Conservation (phyloP, 2,113 vertebrate species). For the Saimiri boliviensis region DNA sequence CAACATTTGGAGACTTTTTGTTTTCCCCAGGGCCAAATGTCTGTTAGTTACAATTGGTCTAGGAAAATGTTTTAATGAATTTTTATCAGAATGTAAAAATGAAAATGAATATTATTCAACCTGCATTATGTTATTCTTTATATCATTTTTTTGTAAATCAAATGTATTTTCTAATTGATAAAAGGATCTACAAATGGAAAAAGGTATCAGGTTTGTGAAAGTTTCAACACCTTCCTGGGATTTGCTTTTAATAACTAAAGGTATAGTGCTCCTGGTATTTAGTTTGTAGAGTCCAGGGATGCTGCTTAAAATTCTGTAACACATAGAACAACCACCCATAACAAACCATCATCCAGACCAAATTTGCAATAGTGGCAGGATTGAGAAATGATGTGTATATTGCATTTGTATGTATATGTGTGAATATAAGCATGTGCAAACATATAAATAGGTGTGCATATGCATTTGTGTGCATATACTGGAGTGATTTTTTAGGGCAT, state of each 20-base stretch:
- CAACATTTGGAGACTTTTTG: not conserved
- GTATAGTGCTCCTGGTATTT: not conserved
- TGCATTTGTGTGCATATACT: not conserved
- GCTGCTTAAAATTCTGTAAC: not conserved
- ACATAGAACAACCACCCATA: not conserved
- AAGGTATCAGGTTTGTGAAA: not conserved
- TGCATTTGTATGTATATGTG: not conserved
- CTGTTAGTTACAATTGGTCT: not conserved
- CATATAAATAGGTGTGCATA: not conserved
- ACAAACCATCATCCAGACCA: not conserved
- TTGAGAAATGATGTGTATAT: not conserved
- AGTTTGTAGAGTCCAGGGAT: not conserved
- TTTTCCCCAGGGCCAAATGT: fast-evolving
- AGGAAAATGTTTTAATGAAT: not conserved
- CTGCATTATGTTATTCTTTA: not conserved
- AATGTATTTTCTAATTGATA: not conserved
- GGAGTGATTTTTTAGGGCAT: not conserved
- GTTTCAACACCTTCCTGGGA: not conserved
- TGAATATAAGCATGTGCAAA: not conserved
- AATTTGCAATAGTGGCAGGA: not conserved
- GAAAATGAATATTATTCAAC: not conserved
- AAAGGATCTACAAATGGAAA: not conserved
- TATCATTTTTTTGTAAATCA: not conserved
- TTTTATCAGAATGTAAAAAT: not conserved
- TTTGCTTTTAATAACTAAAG: not conserved